Conservation (phyloP, 30 jellyfish, hydroid and myxozoan species). For the Morbakka virulenta region DNA sequence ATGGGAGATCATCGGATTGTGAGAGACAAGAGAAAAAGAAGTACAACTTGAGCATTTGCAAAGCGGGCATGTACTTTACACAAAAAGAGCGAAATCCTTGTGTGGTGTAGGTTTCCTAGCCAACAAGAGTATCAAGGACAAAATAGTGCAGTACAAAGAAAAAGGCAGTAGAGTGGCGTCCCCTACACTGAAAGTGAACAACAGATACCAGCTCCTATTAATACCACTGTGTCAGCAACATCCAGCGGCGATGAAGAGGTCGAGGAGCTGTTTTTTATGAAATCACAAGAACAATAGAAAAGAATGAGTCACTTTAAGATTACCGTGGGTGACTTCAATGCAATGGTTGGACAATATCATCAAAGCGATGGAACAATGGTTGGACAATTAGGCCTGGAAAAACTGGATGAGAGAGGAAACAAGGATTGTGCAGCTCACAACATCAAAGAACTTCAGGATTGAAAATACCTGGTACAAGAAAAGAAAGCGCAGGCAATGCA, state of each 20-base stretch:
- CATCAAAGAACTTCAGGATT: conserved; percentile 10
- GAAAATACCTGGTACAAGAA: conserved; percentile 22
- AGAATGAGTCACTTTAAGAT: conserved; percentile 25
- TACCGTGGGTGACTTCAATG: conserved; percentile 25
- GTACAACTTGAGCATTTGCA: conserved; percentile 33
- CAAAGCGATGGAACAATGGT: conserved; percentile 40
- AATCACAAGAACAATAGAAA: conserved; percentile 22
- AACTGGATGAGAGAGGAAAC: conserved; percentile 37
- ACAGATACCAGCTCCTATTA: conserved; percentile 36
- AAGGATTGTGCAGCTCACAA: conserved; percentile 28
- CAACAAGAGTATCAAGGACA: conserved; percentile 40
- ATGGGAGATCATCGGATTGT: neutral
- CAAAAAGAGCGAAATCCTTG: conserved; percentile 11
- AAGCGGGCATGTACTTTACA: conserved; percentile 42
- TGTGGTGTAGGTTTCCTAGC: conserved; percentile 45
- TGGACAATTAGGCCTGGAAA: conserved; percentile 36
- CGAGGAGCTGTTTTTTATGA: conserved; percentile 27
- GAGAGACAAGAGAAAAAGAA: conserved; percentile 36
- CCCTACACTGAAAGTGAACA: conserved; percentile 41
- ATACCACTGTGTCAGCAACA: conserved; percentile 37
- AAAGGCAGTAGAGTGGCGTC: conserved; percentile 40
- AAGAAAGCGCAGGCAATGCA: conserved; percentile 13
- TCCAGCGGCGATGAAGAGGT: conserved; percentile 50
- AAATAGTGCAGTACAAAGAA: conserved; percentile 29
- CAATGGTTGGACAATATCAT: conserved; percentile 47